Conservation (phyloP, 2,797 vertebrate species). For the Chiloscyllium punctatum region DNA sequence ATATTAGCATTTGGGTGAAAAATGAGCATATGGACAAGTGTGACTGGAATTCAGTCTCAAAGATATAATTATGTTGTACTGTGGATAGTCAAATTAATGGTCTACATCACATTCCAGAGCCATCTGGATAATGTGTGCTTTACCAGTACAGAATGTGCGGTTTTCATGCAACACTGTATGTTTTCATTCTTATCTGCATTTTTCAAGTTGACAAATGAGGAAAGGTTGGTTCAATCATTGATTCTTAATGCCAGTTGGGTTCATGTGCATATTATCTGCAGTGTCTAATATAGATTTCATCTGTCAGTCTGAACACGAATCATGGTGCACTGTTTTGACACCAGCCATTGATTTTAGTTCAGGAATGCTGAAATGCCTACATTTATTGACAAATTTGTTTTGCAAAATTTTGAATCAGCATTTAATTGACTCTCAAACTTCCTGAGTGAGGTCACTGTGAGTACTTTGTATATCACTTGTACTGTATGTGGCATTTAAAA, state of each 20-base stretch:
- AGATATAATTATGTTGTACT: neutral
- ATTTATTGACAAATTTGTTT: neutral
- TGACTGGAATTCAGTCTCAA: slow-evolving; percentile 10
- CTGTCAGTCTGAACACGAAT: neutral
- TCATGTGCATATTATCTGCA: neutral
- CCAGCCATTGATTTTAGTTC: slow-evolving; percentile 1
- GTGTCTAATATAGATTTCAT: neutral
- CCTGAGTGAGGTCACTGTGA: neutral
- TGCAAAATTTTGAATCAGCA: slow-evolving; percentile 13
- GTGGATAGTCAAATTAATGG: slow-evolving; percentile 6
- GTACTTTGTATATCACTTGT: neutral
- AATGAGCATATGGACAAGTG: neutral
- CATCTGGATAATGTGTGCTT: slow-evolving; percentile 5
- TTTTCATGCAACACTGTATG: slow-evolving; percentile 4
- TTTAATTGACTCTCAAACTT: neutral
- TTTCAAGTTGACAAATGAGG: slow-evolving; percentile 10
- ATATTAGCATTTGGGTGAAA: neutral
- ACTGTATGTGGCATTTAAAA: neutral
- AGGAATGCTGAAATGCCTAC: slow-evolving; percentile 7
- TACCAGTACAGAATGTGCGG: neutral
- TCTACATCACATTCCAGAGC: neutral
- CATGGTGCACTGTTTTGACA: neutral
- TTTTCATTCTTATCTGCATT: slow-evolving; percentile 28
- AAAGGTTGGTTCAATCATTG: neutral
- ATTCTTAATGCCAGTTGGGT: slow-evolving; percentile 29